Evolutionary conservation across 2,888 invertebrate genomes (phyloP), one percentile per base, ranked within the genome.

Genomic region (Oxytorus armatus): DNA sequence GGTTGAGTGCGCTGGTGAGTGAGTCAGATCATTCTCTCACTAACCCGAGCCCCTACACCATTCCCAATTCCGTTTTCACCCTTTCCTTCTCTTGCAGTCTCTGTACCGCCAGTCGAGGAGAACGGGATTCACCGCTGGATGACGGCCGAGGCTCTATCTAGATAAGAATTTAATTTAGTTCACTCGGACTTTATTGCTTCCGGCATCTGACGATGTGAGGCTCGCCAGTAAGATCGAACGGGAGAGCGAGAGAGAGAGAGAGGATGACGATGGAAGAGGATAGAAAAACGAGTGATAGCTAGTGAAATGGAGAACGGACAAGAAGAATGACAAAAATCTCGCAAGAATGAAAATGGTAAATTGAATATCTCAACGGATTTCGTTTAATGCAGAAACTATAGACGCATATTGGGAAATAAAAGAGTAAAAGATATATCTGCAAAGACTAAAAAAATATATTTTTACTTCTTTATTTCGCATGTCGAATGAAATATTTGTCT

Each of bases 121-220:
- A 51, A 66, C 70, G 63, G 63, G 69, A 72, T 65, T 53, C 57
- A 47, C 61, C 68, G 69, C 65, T 79, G 65, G 76, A 81, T 53
- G 57, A 81, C 76, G 61, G 72, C 72, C 76, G 76, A 82, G 83
- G 65, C 66, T 81, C 74, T 70, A 81, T 81, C 74, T 49, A 79
- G 83, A 83, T 81, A 83, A 83, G 83, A 83, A 83, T 83, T 83
- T 82, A 77, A 83, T 83, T 83, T 83, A 83, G 83, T 79, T 81
- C 79, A 78, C 79, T 82, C 76, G 74, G 82, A 82, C 83, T 82
- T 82, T 80, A 84, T 83, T 84, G 82, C 82, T 77, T 80, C 84
- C 84, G 83, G 78, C 79, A 83, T 83, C 79, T 81, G 79, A 79
- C 72, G 83, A 81, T 70, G 80, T 76, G 65, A 74, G 55, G 29